Percentiles rank a stretch among this genome's conserved stretches.
Evolutionary conservation across 1,140 invertebrate species (phyloP).

Genomic region (Camponotus floridanus): DNA sequence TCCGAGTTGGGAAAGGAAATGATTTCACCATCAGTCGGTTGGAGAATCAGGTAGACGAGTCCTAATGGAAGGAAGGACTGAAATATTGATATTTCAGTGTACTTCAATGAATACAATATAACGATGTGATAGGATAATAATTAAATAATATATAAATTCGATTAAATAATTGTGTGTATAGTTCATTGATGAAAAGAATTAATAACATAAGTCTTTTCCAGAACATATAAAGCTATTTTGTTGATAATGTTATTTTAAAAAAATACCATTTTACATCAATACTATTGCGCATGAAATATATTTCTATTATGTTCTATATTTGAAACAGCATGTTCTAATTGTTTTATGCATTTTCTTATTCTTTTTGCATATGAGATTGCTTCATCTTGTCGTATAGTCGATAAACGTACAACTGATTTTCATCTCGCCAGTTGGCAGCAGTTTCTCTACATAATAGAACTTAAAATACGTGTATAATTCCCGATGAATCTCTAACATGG

Average conservation of each 20-base stretch:
- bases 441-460: slow-evolving; percentile 12
- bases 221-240: neutral
- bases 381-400: neutral
- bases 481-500: neutral
- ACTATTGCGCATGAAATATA: neutral
- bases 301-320: neutral
- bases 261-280: neutral
- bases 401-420: slow-evolving; percentile 16
- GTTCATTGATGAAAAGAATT: neutral
- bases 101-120: neutral
- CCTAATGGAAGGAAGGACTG: neutral
- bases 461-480: neutral
- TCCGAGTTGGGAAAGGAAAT: neutral
- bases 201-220: no score
- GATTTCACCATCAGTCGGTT: slow-evolving; percentile 49
- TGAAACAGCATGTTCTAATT: neutral
- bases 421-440: slow-evolving; percentile 64
- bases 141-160: neutral
- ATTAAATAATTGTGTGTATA: slow-evolving; percentile 6
- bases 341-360: neutral
- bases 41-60: neutral
- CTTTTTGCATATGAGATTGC: neutral
- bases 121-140: neutral
- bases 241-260: neutral
- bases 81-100: neutral